Conservation (phyloP, 2,113 vertebrate species). For the Gavia stellata region DNA sequence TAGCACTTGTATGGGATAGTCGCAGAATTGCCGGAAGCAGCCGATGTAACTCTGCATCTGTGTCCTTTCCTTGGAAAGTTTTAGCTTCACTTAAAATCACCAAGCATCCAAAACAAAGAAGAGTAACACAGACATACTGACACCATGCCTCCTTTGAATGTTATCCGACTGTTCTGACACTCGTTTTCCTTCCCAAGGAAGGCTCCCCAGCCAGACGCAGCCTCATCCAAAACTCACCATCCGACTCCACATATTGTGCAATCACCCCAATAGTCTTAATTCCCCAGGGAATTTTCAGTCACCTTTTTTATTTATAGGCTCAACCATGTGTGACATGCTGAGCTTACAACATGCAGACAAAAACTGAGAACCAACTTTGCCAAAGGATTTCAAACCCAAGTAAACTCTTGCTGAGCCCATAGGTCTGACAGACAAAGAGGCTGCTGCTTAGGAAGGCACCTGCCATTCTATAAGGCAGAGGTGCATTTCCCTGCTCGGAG, state of each 20-base stretch:
- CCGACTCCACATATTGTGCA: neutral
- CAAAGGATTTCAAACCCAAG: neutral
- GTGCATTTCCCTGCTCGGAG: neutral
- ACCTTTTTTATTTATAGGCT: neutral
- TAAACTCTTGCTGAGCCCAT: neutral
- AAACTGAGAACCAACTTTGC: neutral
- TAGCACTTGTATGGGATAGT: accelerated
- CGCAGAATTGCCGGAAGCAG: neutral
- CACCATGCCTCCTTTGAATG: neutral
- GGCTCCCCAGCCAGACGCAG: neutral
- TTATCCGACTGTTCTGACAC: accelerated
- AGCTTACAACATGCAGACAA: neutral
- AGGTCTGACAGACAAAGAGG: neutral
- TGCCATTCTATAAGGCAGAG: neutral
- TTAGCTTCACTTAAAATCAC: neutral
- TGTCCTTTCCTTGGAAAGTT: neutral
- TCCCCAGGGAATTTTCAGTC: neutral
- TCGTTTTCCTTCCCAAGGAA: neutral
- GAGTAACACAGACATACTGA: neutral
- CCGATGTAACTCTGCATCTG: neutral
- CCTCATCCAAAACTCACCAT: neutral
- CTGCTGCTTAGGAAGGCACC: neutral
- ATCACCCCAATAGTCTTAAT: neutral
- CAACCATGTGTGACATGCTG: neutral
- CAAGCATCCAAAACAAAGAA: neutral